These are phyloP conservation scores for Rhogogaster chlorosoma DNA, from an alignment of 2,888 invertebrate species.

Conservation along the genomic window DNA sequence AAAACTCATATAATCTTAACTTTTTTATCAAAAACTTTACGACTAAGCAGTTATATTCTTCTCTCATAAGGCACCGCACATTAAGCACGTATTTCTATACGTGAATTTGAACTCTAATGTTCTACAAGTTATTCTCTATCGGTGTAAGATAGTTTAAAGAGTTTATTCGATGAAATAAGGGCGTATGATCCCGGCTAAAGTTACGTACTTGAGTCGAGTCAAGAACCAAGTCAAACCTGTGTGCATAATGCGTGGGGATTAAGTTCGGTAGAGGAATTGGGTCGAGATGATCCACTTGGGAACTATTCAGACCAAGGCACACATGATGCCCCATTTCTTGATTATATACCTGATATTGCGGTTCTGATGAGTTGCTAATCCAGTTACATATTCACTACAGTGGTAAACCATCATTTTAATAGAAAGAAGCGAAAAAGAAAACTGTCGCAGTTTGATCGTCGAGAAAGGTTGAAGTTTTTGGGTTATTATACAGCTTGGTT, in stretches of 20 bases:
- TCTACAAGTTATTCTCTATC: neutral
- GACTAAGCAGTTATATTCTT: neutral
- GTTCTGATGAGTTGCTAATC: neutral
- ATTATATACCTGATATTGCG: neutral
- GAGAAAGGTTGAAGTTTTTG: neutral
- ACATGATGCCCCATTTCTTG: neutral
- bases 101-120: neutral
- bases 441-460: neutral
- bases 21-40: neutral
- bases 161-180: neutral
- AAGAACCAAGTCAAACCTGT: slow-evolving; percentile 54
- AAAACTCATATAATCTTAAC: neutral
- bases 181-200: slow-evolving; percentile 4
- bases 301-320: slow-evolving; percentile 65
- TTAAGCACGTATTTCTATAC: neutral
- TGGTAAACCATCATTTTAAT: neutral
- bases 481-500: neutral
- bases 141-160: neutral
- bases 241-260: slow-evolving; percentile 67
- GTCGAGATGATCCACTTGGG: slow-evolving; percentile 72
- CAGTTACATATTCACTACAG: neutral
- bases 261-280: slow-evolving; percentile 70
- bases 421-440: neutral
- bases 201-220: slow-evolving; percentile 22
- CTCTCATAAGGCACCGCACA: neutral